These are phyloP conservation scores for Neolamprologus devosi DNA, from an alignment of 2,113 vertebrate genomes.

Conservation along the genomic window DNA sequence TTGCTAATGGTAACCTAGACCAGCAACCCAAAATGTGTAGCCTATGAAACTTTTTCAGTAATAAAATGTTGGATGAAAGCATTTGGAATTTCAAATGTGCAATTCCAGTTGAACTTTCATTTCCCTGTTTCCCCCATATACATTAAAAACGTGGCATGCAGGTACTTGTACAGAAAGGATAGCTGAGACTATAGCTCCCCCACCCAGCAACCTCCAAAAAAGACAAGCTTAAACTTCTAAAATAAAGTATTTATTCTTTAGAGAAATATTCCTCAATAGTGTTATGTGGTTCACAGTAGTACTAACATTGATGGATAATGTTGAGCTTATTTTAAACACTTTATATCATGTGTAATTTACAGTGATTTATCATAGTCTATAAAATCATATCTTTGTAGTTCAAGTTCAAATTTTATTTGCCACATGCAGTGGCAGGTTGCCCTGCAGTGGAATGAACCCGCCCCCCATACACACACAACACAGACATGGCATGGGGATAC, in stretches of 20 bases:
- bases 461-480: background rate
- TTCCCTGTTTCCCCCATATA: background rate
- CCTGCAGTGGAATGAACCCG: background rate
- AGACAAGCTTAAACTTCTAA: accelerated
- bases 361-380: background rate
- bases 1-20: background rate
- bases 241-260: background rate
- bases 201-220: background rate
- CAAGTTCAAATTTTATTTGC: background rate
- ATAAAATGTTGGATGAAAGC: background rate
- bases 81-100: background rate
- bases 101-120: background rate
- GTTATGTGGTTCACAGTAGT: background rate
- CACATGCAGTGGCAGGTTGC: background rate
- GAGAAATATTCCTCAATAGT: background rate
- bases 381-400: background rate
- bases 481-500: accelerated
- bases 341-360: background rate
- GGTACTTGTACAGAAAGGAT: background rate
- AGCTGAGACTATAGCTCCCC: background rate
- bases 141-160: background rate
- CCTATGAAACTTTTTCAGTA: background rate
- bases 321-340: background rate
- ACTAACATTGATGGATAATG: background rate
- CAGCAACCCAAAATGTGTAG: background rate